Evolutionary conservation across 2,113 vertebrate species (phyloP).

Genomic region (Rynchops niger): DNA sequence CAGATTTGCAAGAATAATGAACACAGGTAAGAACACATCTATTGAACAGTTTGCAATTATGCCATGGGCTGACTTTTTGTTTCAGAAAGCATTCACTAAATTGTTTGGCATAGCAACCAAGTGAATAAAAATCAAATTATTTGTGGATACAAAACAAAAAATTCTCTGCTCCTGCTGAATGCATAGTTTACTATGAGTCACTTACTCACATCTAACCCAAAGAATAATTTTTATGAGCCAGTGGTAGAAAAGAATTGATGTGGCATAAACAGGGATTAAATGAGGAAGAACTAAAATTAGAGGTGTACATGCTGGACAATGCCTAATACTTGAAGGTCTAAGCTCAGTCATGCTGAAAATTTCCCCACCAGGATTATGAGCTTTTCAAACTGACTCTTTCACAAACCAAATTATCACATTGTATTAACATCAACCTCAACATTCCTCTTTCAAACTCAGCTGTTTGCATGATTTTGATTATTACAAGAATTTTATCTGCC

Average conservation of each 20-base stretch:
- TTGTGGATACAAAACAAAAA: background rate
- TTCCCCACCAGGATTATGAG: background rate
- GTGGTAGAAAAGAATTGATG: background rate
- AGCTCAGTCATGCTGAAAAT: background rate
- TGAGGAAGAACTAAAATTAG: background rate
- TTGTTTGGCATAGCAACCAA: constrained; percentile 52
- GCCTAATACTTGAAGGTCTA: background rate
- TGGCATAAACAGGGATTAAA: background rate
- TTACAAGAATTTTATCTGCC: rapidly evolving
- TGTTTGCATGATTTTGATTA: background rate
- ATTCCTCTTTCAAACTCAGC: background rate
- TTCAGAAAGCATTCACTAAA: constrained; percentile 34
- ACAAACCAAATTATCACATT: background rate
- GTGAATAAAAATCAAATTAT: constrained; percentile 37
- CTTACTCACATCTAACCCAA: background rate
- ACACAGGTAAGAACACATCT: background rate
- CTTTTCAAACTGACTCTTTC: background rate
- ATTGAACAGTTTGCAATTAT: background rate
- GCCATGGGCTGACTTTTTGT: constrained; percentile 40
- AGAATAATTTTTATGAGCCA: background rate
- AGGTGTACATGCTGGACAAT: background rate
- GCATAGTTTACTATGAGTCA: background rate
- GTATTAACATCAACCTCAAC: background rate
- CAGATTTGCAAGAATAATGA: background rate
- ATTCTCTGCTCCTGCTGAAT: background rate